Conservation (phyloP, 1,140 invertebrate genomes). For the Nasonia longicornis region DNA sequence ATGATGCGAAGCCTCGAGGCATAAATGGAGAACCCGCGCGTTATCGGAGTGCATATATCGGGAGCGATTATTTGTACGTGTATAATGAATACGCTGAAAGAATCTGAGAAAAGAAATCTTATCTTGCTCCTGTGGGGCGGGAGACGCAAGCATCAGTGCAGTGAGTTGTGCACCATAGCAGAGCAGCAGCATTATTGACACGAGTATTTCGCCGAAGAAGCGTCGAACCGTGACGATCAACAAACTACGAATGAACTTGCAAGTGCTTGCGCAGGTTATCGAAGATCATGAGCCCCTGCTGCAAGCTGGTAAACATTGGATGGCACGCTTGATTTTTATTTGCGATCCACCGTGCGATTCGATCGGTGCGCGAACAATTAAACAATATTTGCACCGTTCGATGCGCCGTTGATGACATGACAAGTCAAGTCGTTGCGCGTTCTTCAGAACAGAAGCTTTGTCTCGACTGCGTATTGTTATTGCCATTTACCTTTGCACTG, state of each 20-base stretch:
- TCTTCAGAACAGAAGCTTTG: too few species aligned
- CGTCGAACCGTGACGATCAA: conserved; percentile 39
- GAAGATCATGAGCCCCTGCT: conserved; percentile 38
- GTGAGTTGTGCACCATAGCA: neutral
- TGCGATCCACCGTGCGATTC: conserved; percentile 11
- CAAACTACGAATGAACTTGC: conserved; percentile 46
- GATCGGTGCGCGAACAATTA: neutral
- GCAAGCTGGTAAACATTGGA: conserved; percentile 29
- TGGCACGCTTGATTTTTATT: conserved; percentile 11
- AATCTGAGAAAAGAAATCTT: conserved; percentile 39
- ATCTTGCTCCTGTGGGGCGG: conserved; percentile 26
- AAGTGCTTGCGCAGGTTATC: conserved; percentile 46
- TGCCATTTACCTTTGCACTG: too few species aligned
- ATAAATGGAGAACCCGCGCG: neutral
- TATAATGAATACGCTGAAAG: neutral
- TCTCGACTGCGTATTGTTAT: too few species aligned
- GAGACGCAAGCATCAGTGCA: neutral
- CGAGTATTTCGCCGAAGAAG: conserved; percentile 17
- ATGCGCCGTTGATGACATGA: neutral
- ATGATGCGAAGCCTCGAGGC: neutral
- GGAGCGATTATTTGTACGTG: conserved; percentile 28
- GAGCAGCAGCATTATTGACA: conserved; percentile 38
- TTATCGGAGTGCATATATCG: conserved; percentile 37
- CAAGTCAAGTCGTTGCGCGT: too few species aligned
- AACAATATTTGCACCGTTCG: conserved; percentile 13